Evolutionary conservation across 2,888 invertebrate genomes (phyloP).

Genomic region (Sinohyriopsis cumingii): DNA sequence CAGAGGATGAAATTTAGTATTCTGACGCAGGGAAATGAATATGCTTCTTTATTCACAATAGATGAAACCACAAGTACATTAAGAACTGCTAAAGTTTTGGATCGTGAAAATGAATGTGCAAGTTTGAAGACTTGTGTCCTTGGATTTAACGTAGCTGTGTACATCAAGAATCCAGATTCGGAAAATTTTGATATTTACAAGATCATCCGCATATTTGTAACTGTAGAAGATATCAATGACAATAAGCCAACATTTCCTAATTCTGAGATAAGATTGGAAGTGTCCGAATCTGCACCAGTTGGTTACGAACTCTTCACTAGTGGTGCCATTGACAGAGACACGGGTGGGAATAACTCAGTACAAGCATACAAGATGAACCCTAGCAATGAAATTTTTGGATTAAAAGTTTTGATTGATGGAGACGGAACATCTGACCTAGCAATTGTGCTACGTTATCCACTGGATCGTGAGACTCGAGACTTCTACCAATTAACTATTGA

Average conservation of each 20-base stretch:
- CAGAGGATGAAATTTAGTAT: conserved; percentile 51
- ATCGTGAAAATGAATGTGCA: conserved; percentile 57
- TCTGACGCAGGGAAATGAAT: conserved; percentile 44
- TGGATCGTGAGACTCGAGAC: conserved; percentile 58
- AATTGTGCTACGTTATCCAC: conserved; percentile 51
- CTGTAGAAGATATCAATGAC: conserved; percentile 55
- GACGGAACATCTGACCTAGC: conserved; percentile 55
- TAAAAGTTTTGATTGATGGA: conserved; percentile 43
- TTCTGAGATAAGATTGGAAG: conserved; percentile 38
- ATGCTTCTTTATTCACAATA: conserved; percentile 52
- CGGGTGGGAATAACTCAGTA: conserved; percentile 51
- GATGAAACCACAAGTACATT: conserved; percentile 57
- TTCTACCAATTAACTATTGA: conserved; percentile 56
- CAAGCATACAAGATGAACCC: conserved; percentile 51
- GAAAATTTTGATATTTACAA: conserved; percentile 46
- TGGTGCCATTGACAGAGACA: conserved; percentile 55
- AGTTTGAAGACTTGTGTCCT: conserved; percentile 40
- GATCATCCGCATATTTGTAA: conserved; percentile 51
- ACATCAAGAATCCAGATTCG: conserved; percentile 36
- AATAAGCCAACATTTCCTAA: conserved; percentile 52
- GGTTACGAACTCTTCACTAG: conserved; percentile 46
- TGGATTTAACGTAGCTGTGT: conserved; percentile 57
- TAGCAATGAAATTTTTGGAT: conserved; percentile 51
- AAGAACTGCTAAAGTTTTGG: conserved; percentile 45
- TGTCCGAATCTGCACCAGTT: conserved; percentile 50